Evolutionary conservation across 2,797 vertebrate genomes (phyloP), one percentile per base, ranked within the genome.

Genomic region (Denticeps clupeoides): DNA sequence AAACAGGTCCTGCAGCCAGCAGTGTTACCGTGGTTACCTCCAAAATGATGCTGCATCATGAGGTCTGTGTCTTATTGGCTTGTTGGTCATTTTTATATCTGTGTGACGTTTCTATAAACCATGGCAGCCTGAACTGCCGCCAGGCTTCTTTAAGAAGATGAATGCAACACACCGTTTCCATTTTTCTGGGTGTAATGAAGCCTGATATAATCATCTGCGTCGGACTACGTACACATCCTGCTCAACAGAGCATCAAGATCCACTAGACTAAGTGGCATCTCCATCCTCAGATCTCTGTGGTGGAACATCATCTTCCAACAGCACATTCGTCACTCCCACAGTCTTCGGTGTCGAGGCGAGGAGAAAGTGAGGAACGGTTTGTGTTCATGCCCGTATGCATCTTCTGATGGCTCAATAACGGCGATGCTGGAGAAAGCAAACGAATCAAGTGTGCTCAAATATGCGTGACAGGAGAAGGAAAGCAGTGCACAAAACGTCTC

Each of bases 321-420:
- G 54, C 56, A 64, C 56, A 74, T 74, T 65, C 59, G 71, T 81
- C 76, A 72, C 1, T 11, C 32, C 58, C 46, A 40, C 50, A 51
- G 56, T 38, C 35, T 6, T 38, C 35, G 7, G 65, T 68, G 65
- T 66, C 60, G 59, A 68, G 64, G 68, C 65, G 63, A 60, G 15
- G 26, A 31, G 27, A 48, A 26, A 58, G 54, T 60, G 68, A 59
- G 38, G 49, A 21, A 50, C 56, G 45, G 55, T 62, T 58, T 18
- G 45, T 32, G 45, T 40, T 55, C 49, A 52, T 74, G 65, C 76
- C 64, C 53, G 62, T 73, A 67, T 68, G 49, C 58, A 68, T 65
- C 68, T 71, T 75, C 69, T 76, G 73, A 68, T 62, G 65, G 67
- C 70, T 81, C 70, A 74, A 73, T 74, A 74, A 74, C 54, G 33